Evolutionary conservation across 2,113 vertebrate genomes (phyloP).

Genomic region (Axis porcinus): DNA sequence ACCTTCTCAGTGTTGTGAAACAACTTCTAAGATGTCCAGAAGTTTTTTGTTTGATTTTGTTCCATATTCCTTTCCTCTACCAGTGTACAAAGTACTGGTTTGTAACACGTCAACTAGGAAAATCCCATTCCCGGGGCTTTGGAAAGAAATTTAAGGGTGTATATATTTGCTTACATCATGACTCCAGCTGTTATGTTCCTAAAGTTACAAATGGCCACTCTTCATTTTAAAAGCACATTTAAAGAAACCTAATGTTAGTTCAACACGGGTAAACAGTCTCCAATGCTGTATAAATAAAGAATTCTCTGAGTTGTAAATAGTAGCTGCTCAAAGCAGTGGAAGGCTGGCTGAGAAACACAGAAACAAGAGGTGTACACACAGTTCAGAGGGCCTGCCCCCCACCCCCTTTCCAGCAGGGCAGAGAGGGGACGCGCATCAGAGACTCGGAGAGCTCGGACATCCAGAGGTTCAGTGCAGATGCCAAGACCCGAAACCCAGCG

Average conservation of each 20-base stretch:
- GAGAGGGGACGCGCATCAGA: not conserved
- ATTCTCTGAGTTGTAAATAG: constrained; percentile 57
- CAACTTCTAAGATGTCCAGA: not conserved
- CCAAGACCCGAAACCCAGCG: not conserved
- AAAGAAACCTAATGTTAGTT: constrained; percentile 59
- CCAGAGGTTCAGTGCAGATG: not conserved
- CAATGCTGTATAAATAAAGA: constrained; percentile 46
- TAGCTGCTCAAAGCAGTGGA: constrained; percentile 32
- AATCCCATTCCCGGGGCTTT: constrained; percentile 15
- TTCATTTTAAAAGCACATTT: constrained; percentile 46
- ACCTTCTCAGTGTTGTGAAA: not conserved
- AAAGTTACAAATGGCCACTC: constrained; percentile 52
- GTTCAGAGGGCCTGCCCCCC: not conserved
- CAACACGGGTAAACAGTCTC: constrained; percentile 43
- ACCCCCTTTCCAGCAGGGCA: not conserved
- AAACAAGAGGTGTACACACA: not conserved
- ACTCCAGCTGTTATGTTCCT: constrained; percentile 57
- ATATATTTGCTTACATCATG: constrained; percentile 62
- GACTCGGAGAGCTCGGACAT: not conserved
- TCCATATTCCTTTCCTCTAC: not conserved
- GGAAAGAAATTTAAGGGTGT: constrained; percentile 44
- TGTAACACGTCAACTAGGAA: constrained; percentile 35
- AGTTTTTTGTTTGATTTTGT: not conserved
- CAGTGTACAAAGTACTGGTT: not conserved
- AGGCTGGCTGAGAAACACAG: not conserved